A percentile compares a stretch with the other conserved stretches of the same genome.
Conservation (phyloP, 2,113 vertebrate species). For the Anguilla japonica region DNA sequence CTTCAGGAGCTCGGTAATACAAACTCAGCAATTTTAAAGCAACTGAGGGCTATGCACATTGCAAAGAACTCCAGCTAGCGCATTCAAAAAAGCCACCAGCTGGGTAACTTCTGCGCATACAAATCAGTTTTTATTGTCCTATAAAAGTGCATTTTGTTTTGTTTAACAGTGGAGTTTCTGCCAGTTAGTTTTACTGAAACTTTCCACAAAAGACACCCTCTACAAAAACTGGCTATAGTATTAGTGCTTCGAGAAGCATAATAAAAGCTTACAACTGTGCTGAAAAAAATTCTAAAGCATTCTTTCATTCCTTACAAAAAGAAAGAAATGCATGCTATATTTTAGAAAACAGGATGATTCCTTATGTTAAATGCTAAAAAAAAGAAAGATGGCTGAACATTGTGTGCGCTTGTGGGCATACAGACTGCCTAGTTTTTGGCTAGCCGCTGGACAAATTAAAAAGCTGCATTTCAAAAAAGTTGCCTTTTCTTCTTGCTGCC, state of each 20-base stretch:
- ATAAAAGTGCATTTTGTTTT: conserved; percentile 8
- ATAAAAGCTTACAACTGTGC: not conserved
- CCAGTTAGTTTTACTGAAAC: conserved; percentile 2
- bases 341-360: too few relatives aligned
- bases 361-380: too few relatives aligned
- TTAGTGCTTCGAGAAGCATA: not conserved
- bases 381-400: too few relatives aligned
- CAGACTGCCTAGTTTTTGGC: not conserved
- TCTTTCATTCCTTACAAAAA: not conserved
- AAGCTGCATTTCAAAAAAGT: not conserved
- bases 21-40: not conserved
- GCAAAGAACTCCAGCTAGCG: not conserved
- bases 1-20: not conserved
- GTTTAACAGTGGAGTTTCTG: conserved; percentile 7
- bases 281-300: not conserved
- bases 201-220: not conserved
- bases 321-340: not conserved
- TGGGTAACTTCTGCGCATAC: conserved; percentile 18
- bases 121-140: conserved; percentile 13
- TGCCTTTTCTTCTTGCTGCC: not conserved
- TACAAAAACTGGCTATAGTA: not conserved
- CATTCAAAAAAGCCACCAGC: not conserved
- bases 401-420: too few relatives aligned
- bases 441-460: not conserved
- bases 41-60: not conserved